Base-by-base conservation (phyloP, 92 coral and sea anemone species). In the Chrysogorgia sp. region DNA sequence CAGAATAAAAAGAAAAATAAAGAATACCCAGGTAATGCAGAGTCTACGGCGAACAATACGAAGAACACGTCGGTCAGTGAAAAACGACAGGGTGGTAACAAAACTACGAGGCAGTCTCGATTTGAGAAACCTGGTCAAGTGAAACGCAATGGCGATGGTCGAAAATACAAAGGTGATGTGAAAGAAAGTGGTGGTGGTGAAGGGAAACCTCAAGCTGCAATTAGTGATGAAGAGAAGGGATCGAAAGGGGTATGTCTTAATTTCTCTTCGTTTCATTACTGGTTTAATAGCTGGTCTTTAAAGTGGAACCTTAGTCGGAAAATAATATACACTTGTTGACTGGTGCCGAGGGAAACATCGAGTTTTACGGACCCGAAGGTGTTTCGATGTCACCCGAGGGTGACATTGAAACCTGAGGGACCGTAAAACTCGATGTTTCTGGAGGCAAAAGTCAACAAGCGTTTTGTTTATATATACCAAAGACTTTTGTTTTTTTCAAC, bases 141-240 rank as follows among this genome's bases (percentile, higher is more conserved):
- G 55, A 72, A 72, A 56, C 79, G 79, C 65, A 72, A 56, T 29
- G 40, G 31, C 10, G 79, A 72, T 72, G 65, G 64, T 21, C 53
- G 53, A 13, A 72, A 53, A 34, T 17, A 10, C 28, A 72, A 72
- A 34, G 53, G 30, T n/a, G 79, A 72, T 72, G 22, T 45, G 20
- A 72, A 72, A 72, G 79, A 72, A 19, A 20, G 8, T 3, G 15
- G 23, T n/a, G 29, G 45, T 17, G 65, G 65, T 41, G 79, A 72
- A 22, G 10, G 65, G 4, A 72, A 72, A 52, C 24, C 65, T 26
- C 79, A 34, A 72, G 49, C 49, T 1, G 10, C 53, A 13, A 12
- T 10, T 48, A 37, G 57, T n/a, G 79, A 52, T 72, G 32, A 31
- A 14, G 79, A 72, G 4, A 72, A 72, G 25, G 34, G 30, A 4